Conservation (phyloP, 2,113 vertebrate species). For the Montifringilla adamsi region DNA sequence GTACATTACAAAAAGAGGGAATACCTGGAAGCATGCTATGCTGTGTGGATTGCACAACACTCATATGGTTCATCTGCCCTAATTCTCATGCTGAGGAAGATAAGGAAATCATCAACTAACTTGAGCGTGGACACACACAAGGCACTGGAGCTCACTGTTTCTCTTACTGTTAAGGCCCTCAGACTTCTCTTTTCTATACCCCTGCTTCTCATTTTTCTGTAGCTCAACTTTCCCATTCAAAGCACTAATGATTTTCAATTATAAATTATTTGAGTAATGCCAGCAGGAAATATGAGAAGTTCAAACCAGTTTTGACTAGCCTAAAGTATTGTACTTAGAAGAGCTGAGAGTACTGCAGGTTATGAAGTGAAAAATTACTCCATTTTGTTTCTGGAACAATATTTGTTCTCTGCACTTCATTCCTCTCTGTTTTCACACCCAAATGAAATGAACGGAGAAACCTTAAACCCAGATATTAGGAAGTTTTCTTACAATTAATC, state of each 20-base stretch:
- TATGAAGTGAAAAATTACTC: background rate
- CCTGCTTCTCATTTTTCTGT: background rate
- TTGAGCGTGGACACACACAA: too few species aligned
- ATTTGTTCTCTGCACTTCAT: background rate
- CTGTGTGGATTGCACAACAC: background rate
- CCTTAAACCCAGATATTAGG: background rate
- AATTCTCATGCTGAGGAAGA: background rate
- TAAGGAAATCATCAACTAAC: background rate
- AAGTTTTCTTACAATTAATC: conserved; percentile 7
- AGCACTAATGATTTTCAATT: background rate
- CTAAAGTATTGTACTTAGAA: background rate
- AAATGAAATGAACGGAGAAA: background rate
- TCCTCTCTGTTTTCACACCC: conserved; percentile 9
- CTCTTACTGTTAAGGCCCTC: background rate
- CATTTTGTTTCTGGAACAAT: background rate
- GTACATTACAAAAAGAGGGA: background rate
- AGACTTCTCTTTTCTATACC: background rate
- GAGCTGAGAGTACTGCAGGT: background rate
- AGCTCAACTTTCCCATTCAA: background rate
- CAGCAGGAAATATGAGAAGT: background rate
- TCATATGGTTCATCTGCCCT: background rate
- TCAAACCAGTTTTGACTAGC: background rate
- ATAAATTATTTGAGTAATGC: background rate
- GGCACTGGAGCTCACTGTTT: background rate
- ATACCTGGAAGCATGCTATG: background rate